phyloP scores from a whole-genome alignment of 2,888 invertebrate genomes.

The Galeopsomyia nigrocyanea region DNA sequence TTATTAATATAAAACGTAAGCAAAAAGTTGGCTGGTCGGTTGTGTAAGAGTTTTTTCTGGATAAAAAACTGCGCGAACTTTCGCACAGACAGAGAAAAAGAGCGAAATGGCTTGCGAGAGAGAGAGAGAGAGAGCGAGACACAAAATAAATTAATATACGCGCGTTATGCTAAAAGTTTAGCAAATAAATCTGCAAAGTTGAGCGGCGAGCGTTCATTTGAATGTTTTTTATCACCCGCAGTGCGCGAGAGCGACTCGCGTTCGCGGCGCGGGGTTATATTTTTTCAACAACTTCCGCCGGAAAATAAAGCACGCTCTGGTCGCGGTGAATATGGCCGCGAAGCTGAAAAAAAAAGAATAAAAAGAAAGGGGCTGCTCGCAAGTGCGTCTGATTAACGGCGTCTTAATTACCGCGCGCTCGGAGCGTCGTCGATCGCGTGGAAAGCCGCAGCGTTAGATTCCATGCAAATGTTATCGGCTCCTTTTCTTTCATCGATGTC shows the following conservation, averaged over 20 bases:
- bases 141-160: slow-evolving; percentile 48
- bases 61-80: slow-evolving; percentile 34
- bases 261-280: slow-evolving; percentile 36
- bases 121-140: slow-evolving; percentile 17
- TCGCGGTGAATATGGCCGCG: not conserved
- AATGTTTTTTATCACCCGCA: slow-evolving; percentile 49
- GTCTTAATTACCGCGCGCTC: slow-evolving; percentile 57
- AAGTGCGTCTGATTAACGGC: slow-evolving; percentile 53
- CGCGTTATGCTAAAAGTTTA: slow-evolving; percentile 47
- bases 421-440: slow-evolving; percentile 9
- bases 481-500: slow-evolving; percentile 36
- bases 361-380: slow-evolving; percentile 10
- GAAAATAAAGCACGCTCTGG: not conserved
- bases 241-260: not conserved
- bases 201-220: slow-evolving; percentile 39
- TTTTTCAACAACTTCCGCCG: slow-evolving; percentile 31
- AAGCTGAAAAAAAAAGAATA: not conserved
- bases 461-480: slow-evolving; percentile 57
- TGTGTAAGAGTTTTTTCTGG: slow-evolving; percentile 37
- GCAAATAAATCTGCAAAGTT: slow-evolving; percentile 49
- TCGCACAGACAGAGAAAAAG: not conserved
- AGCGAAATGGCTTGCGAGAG: slow-evolving; percentile 18
- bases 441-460: slow-evolving; percentile 47
- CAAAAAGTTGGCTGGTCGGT: slow-evolving; percentile 15
- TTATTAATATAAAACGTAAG: slow-evolving; percentile 37